Base-by-base conservation (phyloP, 2,888 invertebrate genomes). In the Acrobasis consociella region DNA sequence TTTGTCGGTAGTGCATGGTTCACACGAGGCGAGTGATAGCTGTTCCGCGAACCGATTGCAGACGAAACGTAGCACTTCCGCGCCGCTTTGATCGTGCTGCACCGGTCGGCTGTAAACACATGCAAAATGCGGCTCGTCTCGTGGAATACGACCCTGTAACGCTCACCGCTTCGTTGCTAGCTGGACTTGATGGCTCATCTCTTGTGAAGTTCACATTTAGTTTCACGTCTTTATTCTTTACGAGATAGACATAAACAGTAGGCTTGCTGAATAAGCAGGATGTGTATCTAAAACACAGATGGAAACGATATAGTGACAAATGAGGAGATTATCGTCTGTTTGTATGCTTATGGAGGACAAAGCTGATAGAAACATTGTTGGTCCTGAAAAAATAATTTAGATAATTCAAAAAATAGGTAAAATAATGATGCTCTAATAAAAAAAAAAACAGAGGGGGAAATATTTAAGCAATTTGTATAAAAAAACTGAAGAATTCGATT, bases 11-110 rank as follows among this genome's bases (percentile, higher is more conserved):
- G 38, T 60, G 60, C 51, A 60, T 60, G 59, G 72, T 76, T 73
- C 71, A 73, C 73, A 76, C 71, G 71, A 49, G 49, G 73, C 71
- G 65, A 71, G 73, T 71, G 82, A 82, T 81, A 81, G 80, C 75
- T 65, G 66, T 88, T 89, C 89, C 75, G 71, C 82, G 89, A 88
- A 89, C 65, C 77, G 77, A 80, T 83, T 80, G 83, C 82, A 80
- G 69, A 78, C 78, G 81, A 83, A 80, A 83, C 77, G 72, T 66
- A 72, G 71, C 69, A 70, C 79, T 81, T 81, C 80, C 80, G 69
- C 66, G 69, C 66, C 62, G 69, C 78, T 81, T 81, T 80, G 78
- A 81, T 80, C 62, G 46, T 67, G 66, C 66, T 76, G 72, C 73
- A 72, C 63, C 65, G 22, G 22, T 22, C 22, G 42, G 52, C 62